Base-by-base conservation (phyloP, 1,140 invertebrate genomes). In the Lasioglossum baleicum region DNA sequence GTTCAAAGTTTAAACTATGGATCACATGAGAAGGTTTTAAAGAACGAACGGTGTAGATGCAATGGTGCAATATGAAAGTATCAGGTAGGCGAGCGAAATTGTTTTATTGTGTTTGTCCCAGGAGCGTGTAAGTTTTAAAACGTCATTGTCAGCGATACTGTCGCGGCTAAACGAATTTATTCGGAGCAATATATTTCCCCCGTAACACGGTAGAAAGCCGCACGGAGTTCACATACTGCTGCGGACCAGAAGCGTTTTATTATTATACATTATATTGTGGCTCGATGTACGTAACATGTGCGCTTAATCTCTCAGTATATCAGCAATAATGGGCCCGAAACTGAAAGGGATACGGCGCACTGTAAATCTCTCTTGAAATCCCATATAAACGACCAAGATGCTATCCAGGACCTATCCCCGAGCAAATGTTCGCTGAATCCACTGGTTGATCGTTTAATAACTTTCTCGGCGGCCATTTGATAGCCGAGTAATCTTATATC, bases 231-330 rank as follows among this genome's bases (percentile, higher is more conserved):
- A 71, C 76, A 69, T 81, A 51, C 58, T 76, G 72, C 77, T 76
- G 81, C 75, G 71, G 79, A 73, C 79, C 80, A 78, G 75, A 78
- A 83, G 82, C 83, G 83, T 74, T 88, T 86, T 86, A 81, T 84
- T 85, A 88, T 75, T 81, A 60, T 61, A 81, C 81, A 86, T 87
- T 88, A 85, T 82, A 85, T 86, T 81, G 85, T 75, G 83, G 83
- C 83, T 86, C 84, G 84, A 83, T 76, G 83, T 84, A 88, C 82
- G 91, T 91, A 92, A 91, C 91, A 91, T 88, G 89, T 91, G 91
- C 88, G 89, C 83, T 89, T 92, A 91, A 92, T 92, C 91, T 92
- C 87, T 73, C 87, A 87, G 86, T 92, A 91, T 92, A 92, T 92
- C 90, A 92, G 83, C 87, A 80, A 86, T 86, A 86, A 86, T 83